Percentiles rank a stretch among this genome's conserved stretches.
Conservation (phyloP, 1,140 invertebrate genomes). For the Aradophagus sp. region DNA sequence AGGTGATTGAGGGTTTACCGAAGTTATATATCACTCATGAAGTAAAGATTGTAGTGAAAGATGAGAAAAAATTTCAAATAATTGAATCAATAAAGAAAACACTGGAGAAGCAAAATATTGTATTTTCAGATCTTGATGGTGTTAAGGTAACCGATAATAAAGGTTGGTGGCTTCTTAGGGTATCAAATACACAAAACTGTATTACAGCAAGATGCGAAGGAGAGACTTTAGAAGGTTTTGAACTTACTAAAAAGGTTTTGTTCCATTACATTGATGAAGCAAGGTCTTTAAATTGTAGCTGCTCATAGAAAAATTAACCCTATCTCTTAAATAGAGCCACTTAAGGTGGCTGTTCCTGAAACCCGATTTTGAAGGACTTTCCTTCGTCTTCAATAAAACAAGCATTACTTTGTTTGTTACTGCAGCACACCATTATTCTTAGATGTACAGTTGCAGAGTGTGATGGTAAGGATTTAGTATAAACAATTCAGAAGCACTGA, state of each 20-base stretch:
- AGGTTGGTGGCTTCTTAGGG: slow-evolving; percentile 28
- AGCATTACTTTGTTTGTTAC: slow-evolving; percentile 14
- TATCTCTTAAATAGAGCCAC: slow-evolving; percentile 20
- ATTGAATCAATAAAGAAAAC: slow-evolving; percentile 31
- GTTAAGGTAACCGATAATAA: slow-evolving; percentile 25
- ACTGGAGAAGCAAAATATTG: slow-evolving; percentile 23
- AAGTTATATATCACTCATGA: slow-evolving; percentile 35
- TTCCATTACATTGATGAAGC: slow-evolving; percentile 27
- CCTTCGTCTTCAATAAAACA: too few species aligned
- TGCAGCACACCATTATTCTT: slow-evolving; percentile 3
- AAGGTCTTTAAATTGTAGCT: slow-evolving; percentile 24
- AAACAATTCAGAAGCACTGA: slow-evolving; percentile 9
- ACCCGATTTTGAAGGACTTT: too few species aligned
- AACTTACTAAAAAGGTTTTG: slow-evolving; percentile 27
- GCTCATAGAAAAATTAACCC: slow-evolving; percentile 18
- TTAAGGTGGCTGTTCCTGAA: slow-evolving; percentile 20
- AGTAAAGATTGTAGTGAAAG: slow-evolving; percentile 30
- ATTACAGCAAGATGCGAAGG: slow-evolving; percentile 29
- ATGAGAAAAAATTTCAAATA: slow-evolving; percentile 30
- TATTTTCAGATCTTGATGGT: slow-evolving; percentile 30
- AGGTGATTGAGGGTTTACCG: slow-evolving; percentile 29
- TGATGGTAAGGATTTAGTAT: too few species aligned
- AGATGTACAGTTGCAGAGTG: background rate
- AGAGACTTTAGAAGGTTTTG: slow-evolving; percentile 26
- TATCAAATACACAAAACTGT: slow-evolving; percentile 20